Evolutionary conservation across 2,888 invertebrate genomes (phyloP).

Genomic region (Tillus elongatus): DNA sequence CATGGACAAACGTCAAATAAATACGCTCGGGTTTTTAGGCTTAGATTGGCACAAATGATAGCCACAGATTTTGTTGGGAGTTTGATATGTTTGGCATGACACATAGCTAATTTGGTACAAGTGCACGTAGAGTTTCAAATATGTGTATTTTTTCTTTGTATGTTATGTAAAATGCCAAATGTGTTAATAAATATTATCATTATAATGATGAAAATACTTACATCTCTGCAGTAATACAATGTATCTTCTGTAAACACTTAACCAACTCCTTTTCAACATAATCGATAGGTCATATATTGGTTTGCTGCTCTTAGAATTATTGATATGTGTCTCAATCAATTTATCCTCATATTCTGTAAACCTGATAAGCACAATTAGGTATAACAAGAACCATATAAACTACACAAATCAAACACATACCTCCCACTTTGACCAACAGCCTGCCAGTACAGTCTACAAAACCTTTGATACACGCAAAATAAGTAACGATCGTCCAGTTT

Average conservation of each 20-base stretch:
- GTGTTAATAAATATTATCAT: too few relatives aligned
- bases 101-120: too few relatives aligned
- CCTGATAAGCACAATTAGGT: conserved; percentile 17
- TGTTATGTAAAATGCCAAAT: too few relatives aligned
- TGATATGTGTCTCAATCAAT: conserved; percentile 18
- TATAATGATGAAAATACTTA: too few relatives aligned
- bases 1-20: too few relatives aligned
- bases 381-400: conserved; percentile 6
- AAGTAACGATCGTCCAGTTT: conserved; percentile 20
- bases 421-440: conserved; percentile 18
- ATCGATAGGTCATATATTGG: conserved; percentile 19
- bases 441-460: conserved; percentile 17
- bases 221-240: conserved; percentile 3
- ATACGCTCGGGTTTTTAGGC: too few relatives aligned
- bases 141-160: too few relatives aligned
- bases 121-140: too few relatives aligned
- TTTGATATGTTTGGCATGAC: too few relatives aligned
- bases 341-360: conserved; percentile 24
- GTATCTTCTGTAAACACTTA: conserved; percentile 16
- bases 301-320: conserved; percentile 6
- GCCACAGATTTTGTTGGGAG: too few relatives aligned
- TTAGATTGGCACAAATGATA: too few relatives aligned
- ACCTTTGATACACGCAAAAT: conserved; percentile 21
- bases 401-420: conserved; percentile 15
- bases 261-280: conserved; percentile 18